Base-by-base conservation (phyloP, 2,113 vertebrate species). In the Heliornis fulica region DNA sequence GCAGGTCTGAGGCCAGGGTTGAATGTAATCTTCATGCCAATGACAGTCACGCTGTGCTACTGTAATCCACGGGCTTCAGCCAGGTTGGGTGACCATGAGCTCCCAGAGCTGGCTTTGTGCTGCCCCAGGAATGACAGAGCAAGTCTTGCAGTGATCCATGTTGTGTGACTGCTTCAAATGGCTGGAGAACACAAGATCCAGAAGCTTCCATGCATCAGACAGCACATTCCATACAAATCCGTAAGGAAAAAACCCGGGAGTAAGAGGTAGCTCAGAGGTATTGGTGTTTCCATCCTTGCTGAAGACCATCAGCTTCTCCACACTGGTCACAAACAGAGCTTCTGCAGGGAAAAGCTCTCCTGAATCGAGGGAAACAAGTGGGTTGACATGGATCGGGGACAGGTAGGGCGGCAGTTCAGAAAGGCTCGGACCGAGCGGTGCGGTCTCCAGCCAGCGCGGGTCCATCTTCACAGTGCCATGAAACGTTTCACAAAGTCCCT, bases 331-430 rank as follows among this genome's bases (percentile, higher is more conserved):
- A 2, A 13, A 3, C 2, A 23, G 48, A 14, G n/a, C 25, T 18
- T 14, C 23, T 8, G 64, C 46, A 7, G 0, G 2, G 60, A 57
- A 40, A 64, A 41, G 56, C 57, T 66, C 68, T 41, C 65, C 34
- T 87, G 78, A 79, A 65, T 0, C 0, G 4, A 69, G 34, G 71
- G 91, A 86, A 40, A 40, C 40, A 11, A 72, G 81, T 15, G 36
- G 46, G 59, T 59, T 89, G 10, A 32, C 8, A 25, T 90, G 92
- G 90, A 93, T 34, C 46, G 70, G 31, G 93, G 96, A 90, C 95
- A 95, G 96, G 81, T 76, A 95, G 87, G 91, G 82, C 70, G 2
- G 50, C 59, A 82, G 83, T 13, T 96, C 72, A 81, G 89, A 22
- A 46, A 79, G 69, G 69, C 81, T 87, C 69, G 43, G 84, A 64